Percentiles rank a stretch among this genome's conserved stretches.
Evolutionary conservation across 2,113 vertebrate genomes (phyloP).

Genomic region (Zapus hudsonius): DNA sequence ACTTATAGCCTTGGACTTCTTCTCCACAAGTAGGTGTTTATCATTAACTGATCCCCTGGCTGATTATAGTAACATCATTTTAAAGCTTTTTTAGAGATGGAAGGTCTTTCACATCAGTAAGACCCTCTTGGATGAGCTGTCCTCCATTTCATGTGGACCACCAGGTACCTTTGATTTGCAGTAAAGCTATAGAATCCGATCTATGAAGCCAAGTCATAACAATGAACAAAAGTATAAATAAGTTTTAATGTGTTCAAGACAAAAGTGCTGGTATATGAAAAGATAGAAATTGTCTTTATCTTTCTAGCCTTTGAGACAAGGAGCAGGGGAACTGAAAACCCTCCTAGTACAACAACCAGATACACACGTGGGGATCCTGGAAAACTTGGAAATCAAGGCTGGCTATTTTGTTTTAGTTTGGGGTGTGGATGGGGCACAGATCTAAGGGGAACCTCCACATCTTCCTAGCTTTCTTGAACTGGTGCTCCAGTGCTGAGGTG

Average conservation of each 20-base stretch:
- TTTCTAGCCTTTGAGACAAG: not conserved
- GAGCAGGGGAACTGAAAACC: not conserved
- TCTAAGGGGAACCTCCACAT: not conserved
- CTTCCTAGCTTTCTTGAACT: not conserved
- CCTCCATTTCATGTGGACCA: not conserved
- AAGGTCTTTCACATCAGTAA: not conserved
- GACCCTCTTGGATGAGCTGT: too few relatives aligned
- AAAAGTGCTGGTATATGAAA: not conserved
- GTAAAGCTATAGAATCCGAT: not conserved
- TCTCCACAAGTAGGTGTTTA: too few relatives aligned
- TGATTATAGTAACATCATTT: not conserved
- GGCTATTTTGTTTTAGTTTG: too few relatives aligned
- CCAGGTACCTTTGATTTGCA: not conserved
- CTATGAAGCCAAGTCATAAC: not conserved
- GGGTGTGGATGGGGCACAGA: not conserved
- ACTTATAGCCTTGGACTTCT: too few relatives aligned
- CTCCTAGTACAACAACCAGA: not conserved
- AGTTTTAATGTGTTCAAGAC: not conserved
- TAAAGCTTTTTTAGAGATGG: not conserved
- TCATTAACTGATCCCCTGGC: too few relatives aligned
- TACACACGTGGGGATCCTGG: not conserved
- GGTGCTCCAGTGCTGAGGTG: not conserved
- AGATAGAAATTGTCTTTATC: not conserved
- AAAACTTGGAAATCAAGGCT: not conserved
- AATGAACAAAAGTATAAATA: not conserved